Evolutionary conservation across 2,113 vertebrate genomes (phyloP).

Genomic region (Menidia beryllina): DNA sequence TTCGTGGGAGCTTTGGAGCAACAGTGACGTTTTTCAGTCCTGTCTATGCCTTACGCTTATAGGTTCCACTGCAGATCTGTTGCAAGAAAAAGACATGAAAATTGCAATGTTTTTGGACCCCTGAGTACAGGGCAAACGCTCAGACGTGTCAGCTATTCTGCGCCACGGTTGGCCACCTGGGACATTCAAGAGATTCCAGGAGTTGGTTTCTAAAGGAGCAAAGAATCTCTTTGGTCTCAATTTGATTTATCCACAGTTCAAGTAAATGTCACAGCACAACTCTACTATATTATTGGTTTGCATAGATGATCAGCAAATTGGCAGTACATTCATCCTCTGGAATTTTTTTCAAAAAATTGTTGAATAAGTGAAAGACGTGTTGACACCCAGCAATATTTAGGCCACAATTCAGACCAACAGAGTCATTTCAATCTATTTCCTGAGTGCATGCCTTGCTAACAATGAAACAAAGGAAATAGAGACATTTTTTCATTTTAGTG

Average conservation of each 20-base stretch:
- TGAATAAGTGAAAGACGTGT: no score
- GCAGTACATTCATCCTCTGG: neutral
- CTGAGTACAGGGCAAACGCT: conserved; percentile 1
- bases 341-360: no score
- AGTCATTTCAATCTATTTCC: no score
- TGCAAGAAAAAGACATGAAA: neutral
- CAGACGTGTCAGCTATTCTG: conserved; percentile 14
- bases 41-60: neutral
- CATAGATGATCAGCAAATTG: neutral
- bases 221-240: neutral
- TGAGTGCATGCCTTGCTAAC: no score
- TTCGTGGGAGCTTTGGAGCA: neutral
- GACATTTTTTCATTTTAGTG: no score
- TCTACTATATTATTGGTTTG: neutral
- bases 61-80: conserved; percentile 1
- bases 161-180: neutral
- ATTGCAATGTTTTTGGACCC: conserved; percentile 8
- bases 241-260: neutral
- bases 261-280: neutral
- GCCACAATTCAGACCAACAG: no score
- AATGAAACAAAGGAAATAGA: no score
- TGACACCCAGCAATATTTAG: no score
- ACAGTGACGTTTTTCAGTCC: neutral
- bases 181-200: conserved; percentile 7
- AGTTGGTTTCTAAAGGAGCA: neutral